Evolutionary conservation across 2,797 vertebrate species (phyloP).

Genomic region (Dermochelys coriacea): DNA sequence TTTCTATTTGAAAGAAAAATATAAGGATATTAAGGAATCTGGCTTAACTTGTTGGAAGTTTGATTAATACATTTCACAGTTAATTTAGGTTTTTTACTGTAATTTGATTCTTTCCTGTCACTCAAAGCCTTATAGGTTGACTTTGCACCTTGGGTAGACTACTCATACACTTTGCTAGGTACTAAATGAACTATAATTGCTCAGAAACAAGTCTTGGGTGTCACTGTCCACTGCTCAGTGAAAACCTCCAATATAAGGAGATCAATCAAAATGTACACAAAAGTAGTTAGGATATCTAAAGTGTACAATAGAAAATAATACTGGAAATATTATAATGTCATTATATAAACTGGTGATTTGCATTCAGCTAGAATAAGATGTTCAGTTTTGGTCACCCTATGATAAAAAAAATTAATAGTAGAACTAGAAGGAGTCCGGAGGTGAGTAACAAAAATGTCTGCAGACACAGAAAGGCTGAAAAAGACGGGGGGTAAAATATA

Average conservation of each 20-base stretch:
- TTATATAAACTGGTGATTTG: not conserved
- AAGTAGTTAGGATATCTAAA: not conserved
- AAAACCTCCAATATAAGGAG: not conserved
- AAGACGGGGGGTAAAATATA: accelerated
- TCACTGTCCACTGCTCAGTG: not conserved
- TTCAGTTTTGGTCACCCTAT: accelerated
- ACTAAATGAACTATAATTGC: not conserved
- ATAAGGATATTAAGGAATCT: accelerated
- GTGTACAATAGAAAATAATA: accelerated
- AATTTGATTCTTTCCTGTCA: not conserved
- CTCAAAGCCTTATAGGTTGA: not conserved
- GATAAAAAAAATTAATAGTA: not conserved
- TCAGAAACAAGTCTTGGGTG: not conserved
- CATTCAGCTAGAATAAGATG: not conserved
- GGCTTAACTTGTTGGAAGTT: not conserved
- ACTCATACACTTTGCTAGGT: not conserved
- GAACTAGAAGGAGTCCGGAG: not conserved
- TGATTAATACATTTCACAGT: not conserved
- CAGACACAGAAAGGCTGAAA: not conserved
- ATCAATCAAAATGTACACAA: not conserved
- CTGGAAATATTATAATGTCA: accelerated
- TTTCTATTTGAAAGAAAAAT: not conserved
- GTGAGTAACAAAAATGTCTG: accelerated
- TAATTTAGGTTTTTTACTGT: not conserved
- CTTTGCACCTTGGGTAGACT: not conserved